These are phyloP conservation scores for Sclerurus mexicanus DNA, from an alignment of 2,113 vertebrate species.

Conservation along the genomic window DNA sequence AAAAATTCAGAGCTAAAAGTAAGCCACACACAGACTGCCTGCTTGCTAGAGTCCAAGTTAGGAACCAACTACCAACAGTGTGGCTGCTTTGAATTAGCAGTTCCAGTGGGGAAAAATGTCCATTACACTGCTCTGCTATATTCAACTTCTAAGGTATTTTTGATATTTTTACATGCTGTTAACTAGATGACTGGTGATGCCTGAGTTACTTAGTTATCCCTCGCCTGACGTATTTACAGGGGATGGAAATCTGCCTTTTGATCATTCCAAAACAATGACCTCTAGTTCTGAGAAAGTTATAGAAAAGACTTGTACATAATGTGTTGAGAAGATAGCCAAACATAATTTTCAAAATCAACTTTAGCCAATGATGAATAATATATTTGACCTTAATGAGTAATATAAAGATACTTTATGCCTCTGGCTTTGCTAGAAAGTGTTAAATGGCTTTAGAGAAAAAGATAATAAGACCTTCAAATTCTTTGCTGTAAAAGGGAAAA, in stretches of 20 bases:
- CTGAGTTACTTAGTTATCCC: neutral
- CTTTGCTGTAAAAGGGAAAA: conserved; percentile 4
- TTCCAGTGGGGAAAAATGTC: neutral
- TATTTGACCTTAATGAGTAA: neutral
- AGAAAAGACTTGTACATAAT: accelerated
- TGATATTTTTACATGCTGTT: neutral
- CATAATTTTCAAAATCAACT: neutral
- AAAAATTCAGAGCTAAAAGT: neutral
- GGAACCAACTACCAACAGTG: neutral
- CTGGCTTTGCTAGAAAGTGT: neutral
- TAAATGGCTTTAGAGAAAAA: neutral
- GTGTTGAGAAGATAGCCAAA: neutral
- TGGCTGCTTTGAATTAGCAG: neutral
- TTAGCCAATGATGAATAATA: neutral
- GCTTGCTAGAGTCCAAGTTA: neutral
- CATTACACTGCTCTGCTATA: neutral
- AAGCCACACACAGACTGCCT: neutral
- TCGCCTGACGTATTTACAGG: neutral
- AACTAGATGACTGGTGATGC: neutral
- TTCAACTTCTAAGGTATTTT: neutral
- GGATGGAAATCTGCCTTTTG: neutral
- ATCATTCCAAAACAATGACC: neutral
- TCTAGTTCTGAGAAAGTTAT: neutral
- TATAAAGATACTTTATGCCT: neutral
- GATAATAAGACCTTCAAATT: neutral